Evolutionary conservation across 2,888 invertebrate species (phyloP).

Genomic region (Coleophora deauratella): DNA sequence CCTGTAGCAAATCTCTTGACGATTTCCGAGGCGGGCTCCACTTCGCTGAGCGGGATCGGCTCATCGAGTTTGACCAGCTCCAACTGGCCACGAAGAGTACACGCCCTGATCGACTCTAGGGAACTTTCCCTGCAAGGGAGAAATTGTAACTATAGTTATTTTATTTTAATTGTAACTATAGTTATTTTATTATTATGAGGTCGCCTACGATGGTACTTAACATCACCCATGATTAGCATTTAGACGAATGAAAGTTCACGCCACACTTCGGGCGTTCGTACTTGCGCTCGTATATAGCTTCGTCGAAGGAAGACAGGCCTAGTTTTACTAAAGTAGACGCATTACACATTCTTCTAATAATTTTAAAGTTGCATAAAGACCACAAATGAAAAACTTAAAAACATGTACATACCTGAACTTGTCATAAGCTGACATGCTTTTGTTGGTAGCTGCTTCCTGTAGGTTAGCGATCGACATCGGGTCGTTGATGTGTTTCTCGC

Average conservation of each 20-base stretch:
- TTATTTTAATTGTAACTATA: no score
- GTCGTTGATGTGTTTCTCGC: slow-evolving; percentile 98
- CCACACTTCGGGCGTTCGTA: no score
- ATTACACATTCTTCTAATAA: no score
- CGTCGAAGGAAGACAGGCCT: no score
- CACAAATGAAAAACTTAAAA: no score
- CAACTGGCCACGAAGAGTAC: slow-evolving; percentile 94
- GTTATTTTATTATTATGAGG: no score
- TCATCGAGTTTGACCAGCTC: slow-evolving; percentile 86
- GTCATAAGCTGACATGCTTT: slow-evolving; percentile 88
- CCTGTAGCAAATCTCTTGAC: slow-evolving; percentile 95
- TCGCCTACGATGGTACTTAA: no score
- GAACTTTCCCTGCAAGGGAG: slow-evolving; percentile 81
- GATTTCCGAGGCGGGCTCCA: slow-evolving; percentile 95
- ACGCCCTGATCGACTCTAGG: slow-evolving; percentile 86
- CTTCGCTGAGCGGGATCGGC: slow-evolving; percentile 88
- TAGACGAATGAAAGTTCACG: no score
- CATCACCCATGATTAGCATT: background rate
- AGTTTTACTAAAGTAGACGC: no score
- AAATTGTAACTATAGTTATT: no score
- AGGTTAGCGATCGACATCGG: slow-evolving; percentile 83
- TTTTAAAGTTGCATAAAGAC: no score
- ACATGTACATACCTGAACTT: slow-evolving; percentile 73
- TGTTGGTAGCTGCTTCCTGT: slow-evolving; percentile 90
- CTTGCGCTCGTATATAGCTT: no score